Conservation (phyloP, 2,888 invertebrate genomes). For the Nudaria mundana region DNA sequence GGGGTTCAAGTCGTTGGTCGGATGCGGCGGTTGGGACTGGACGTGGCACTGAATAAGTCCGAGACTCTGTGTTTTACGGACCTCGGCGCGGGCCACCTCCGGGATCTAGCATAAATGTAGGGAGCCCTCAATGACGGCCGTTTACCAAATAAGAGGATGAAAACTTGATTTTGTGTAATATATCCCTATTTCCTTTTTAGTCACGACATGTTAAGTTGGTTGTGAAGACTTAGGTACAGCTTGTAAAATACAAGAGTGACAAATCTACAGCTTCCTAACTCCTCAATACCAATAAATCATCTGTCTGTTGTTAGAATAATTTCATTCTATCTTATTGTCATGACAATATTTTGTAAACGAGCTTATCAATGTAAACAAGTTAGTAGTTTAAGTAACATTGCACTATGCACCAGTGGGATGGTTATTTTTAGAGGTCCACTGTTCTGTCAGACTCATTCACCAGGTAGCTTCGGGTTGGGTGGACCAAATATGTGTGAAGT, state of each 20-base stretch:
- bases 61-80: too few species aligned
- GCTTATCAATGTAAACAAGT: conserved; percentile 64
- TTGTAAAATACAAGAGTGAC: neutral
- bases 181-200: too few species aligned
- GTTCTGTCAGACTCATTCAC: conserved; percentile 52
- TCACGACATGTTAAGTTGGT: too few species aligned
- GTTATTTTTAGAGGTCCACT: conserved; percentile 59
- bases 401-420: conserved; percentile 55
- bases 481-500: conserved; percentile 41
- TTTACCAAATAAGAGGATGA: too few species aligned
- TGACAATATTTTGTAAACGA: conserved; percentile 66
- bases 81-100: too few species aligned
- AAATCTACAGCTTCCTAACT: conserved; percentile 11
- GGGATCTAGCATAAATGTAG: too few species aligned
- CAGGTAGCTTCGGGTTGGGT: conserved; percentile 49
- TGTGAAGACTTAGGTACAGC: too few species aligned
- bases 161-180: too few species aligned
- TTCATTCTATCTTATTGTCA: conserved; percentile 57
- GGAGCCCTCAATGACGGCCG: too few species aligned
- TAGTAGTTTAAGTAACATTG: conserved; percentile 70
- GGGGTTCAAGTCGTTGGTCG: too few species aligned
- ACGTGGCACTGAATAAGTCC: too few species aligned
- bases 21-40: too few species aligned
- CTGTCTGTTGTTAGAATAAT: conserved; percentile 33
- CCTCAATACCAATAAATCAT: conserved; percentile 31